Base-by-base conservation (phyloP, 1,140 invertebrate genomes). In the Macrobrachium rosenbergii region DNA sequence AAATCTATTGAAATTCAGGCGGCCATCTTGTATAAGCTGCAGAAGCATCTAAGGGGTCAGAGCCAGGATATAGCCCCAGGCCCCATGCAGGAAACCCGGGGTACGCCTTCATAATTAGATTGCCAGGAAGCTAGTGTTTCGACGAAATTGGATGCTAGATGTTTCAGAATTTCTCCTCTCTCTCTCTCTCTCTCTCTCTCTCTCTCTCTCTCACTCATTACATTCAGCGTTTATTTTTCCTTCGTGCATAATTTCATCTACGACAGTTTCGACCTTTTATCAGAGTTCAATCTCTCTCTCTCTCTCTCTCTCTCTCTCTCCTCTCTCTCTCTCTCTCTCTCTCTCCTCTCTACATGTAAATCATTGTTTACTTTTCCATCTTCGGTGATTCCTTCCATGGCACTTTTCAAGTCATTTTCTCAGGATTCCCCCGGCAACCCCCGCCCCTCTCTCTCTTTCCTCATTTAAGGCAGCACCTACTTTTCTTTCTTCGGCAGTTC, bases 121-220 rank as follows among this genome's bases (percentile, higher is more conserved):
- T 87, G 84, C 81, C 84, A 87, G 84, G 84, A 87, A 81, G 84
- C 84, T 87, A 87, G 78, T 87, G 84, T 87, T 87, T 81, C 84
- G n/a, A 58, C 78, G 84, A 87, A 87, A 87, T 87, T 87, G 84
- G 84, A 87, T 87, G 80, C 84, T 87, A 87, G 84, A 87, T 87
- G 84, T 87, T 87, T 87, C 84, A 87, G 84, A 87, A 87, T 87
- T 87, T 87, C 84, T 87, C 84, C 84, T 87, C 60, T 59, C 75
- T 67, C 72, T 72, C 59, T 63, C 62, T 23, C 52, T 37, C 21
- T 28, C 77, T 60, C 59, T 59, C 59, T 79, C 77, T 43, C 45
- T 17, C 72, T 75, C 72, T 43, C 45, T 37, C 72, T 37, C 17
- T 75, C 72, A 10, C n/a, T 43, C 17, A 75, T 37, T 75, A 52